Base-by-base conservation (phyloP, 1,140 invertebrate genomes). In the Lordiphosa clarofinis region DNA sequence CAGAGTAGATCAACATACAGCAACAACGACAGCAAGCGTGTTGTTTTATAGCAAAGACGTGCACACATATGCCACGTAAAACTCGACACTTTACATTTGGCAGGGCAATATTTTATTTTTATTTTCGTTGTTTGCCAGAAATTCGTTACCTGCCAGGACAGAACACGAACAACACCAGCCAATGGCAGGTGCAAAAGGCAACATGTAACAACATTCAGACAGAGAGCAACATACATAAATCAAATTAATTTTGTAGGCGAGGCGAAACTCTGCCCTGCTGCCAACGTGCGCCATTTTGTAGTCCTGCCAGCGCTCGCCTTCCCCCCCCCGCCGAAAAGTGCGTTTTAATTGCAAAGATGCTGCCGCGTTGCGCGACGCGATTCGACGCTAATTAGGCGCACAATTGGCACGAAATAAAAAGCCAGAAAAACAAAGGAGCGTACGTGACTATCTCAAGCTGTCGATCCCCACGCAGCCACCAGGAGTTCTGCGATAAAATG, bases 401-500 rank as follows among this genome's bases (percentile, higher is more conserved):
- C 78, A 84, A 82, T 81, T 81, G 76, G 53, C 76, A 81, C 72
- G 76, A 82, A 82, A 81, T 81, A 81, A 81, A 81, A 82, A 68
- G 74, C 53, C 53, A 73, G 63, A 72, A 81, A 81, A 75, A 76
- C 55, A 82, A 72, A 75, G 57, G 62, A 61, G 50, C 35, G 78
- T 82, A 82, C 78, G 78, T 82, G 78, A 82, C 78, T 82, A 82
- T 82, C 78, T 76, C 73, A 84, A 82, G 78, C 78, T 82, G 78
- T 82, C 78, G 78, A 82, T 63, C 15, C 4, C 8, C 11, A 7
- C 12, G 3, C 1, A 38, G 2, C 10, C 21, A 0, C 13, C 37
- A 21, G 4, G 13, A 9, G 21, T 46, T 21, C 43, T 43, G 72
- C 55, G 58, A 44, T 70, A 81, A 81, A 81, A 72, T 62, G 75